Percentiles rank a stretch among this genome's conserved stretches.
These are phyloP conservation scores for Callionymus lyra DNA, from an alignment of 2,113 vertebrate species.

Conservation along the genomic window DNA sequence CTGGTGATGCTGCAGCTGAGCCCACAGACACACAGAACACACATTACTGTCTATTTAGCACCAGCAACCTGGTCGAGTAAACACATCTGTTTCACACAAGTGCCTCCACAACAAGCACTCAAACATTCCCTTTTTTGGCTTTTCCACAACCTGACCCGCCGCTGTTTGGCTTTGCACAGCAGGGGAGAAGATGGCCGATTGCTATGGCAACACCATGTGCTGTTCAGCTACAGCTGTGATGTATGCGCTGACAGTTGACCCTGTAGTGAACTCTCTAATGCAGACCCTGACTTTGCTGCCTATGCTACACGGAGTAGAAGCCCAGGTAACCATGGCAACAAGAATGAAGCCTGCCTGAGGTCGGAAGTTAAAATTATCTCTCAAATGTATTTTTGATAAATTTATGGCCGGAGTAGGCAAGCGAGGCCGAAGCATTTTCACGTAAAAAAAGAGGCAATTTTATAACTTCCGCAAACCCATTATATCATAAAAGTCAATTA, in stretches of 20 bases:
- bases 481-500: too few relatives aligned
- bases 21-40: constrained; percentile 48
- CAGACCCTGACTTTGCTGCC: constrained; percentile 21
- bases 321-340: constrained; percentile 10
- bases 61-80: constrained; percentile 38
- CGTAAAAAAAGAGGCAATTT: too few relatives aligned
- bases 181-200: constrained; percentile 42
- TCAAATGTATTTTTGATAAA: too few relatives aligned
- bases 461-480: too few relatives aligned
- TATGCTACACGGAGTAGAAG: constrained; percentile 9
- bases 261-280: constrained; percentile 54
- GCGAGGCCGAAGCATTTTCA: too few relatives aligned
- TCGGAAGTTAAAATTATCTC: too few relatives aligned
- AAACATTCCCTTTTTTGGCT: constrained; percentile 45
- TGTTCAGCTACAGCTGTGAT: constrained; percentile 64
- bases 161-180: constrained; percentile 52
- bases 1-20: constrained; percentile 46
- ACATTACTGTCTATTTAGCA: constrained; percentile 16
- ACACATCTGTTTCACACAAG: constrained; percentile 22
- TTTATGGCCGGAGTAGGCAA: too few relatives aligned
- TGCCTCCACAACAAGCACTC: constrained; percentile 11
- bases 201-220: constrained; percentile 59
- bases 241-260: constrained; percentile 67
- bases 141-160: constrained; percentile 38
- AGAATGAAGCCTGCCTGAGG: too few relatives aligned